Evolutionary conservation across 2,113 vertebrate species (phyloP).

Genomic region (Sphaerodactylus townsendi): DNA sequence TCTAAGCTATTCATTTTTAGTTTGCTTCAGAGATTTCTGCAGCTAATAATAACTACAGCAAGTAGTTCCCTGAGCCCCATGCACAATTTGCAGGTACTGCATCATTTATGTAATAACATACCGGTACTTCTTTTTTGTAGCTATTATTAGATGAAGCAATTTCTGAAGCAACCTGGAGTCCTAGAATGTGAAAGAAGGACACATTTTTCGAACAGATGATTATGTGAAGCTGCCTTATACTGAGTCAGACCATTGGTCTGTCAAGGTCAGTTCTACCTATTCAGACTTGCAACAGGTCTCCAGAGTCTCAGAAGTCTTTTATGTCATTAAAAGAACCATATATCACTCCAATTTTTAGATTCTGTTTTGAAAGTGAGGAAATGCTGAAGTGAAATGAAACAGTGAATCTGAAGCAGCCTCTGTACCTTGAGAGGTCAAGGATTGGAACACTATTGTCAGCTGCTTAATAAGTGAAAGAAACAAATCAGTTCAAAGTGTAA

Average conservation of each 20-base stretch:
- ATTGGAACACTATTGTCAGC: constrained; percentile 51
- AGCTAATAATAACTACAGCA: not conserved
- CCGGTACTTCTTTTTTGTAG: not conserved
- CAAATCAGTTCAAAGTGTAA: constrained; percentile 56
- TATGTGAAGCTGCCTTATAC: no score
- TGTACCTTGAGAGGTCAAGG: constrained; percentile 60
- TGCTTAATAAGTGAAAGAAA: constrained; percentile 59
- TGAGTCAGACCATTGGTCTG: no score
- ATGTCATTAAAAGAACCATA: not conserved
- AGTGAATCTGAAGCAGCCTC: constrained; percentile 38
- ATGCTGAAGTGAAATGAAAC: constrained; percentile 61
- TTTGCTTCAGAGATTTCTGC: not conserved
- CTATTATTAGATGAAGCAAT: not conserved
- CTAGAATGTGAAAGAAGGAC: not conserved
- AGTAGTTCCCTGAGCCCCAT: not conserved
- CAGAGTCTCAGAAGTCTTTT: no score
- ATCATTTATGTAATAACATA: not conserved
- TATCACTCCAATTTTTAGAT: not conserved
- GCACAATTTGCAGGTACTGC: not conserved
- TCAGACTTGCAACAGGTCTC: no score
- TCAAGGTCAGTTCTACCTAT: no score
- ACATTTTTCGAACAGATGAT: not conserved
- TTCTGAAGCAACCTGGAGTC: not conserved
- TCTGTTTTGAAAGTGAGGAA: not conserved
- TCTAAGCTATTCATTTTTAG: not conserved